These are phyloP conservation scores for Calosoma granatense DNA, from an alignment of 1,140 invertebrate species.

Conservation along the genomic window DNA sequence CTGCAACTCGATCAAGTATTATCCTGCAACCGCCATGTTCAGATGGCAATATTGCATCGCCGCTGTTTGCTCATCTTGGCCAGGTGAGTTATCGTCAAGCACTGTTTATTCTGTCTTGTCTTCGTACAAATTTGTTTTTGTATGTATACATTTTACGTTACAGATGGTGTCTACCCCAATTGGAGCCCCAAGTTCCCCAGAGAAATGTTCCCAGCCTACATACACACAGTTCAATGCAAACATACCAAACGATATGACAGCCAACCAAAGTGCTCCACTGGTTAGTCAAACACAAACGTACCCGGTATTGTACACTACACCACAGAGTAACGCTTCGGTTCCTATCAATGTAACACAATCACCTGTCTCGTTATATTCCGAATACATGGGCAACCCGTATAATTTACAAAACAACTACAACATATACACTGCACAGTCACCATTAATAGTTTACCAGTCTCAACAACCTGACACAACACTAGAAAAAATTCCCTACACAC, in stretches of 20 bases:
- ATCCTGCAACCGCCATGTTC: constrained; percentile 39
- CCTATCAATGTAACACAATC: constrained; percentile 23
- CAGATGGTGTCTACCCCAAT: constrained; percentile 53
- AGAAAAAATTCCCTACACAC: background rate
- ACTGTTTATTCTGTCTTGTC: background rate
- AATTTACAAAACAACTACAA: constrained; percentile 29
- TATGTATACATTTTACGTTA: background rate
- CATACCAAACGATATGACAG: too few relatives aligned
- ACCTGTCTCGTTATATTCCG: constrained; percentile 38
- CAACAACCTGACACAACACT: background rate
- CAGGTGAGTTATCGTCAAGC: constrained; percentile 29
- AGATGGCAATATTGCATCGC: constrained; percentile 32
- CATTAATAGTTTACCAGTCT: constrained; percentile 4
- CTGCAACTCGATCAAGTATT: constrained; percentile 35
- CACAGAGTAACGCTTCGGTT: constrained; percentile 15
- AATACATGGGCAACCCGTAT: constrained; percentile 44
- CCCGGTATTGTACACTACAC: constrained; percentile 22
- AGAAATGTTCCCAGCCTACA: constrained; percentile 18
- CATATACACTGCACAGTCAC: constrained; percentile 3
- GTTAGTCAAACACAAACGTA: constrained; percentile 22
- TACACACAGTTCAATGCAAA: constrained; percentile 27
- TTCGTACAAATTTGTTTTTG: background rate
- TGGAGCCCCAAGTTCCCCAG: constrained; percentile 35
- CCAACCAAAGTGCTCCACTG: constrained; percentile 16
- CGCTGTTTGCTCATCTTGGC: constrained; percentile 39